Percentiles rank a stretch among this genome's conserved stretches.
phyloP scores from a whole-genome alignment of 2,797 vertebrate species.

The Denticeps clupeoides region DNA sequence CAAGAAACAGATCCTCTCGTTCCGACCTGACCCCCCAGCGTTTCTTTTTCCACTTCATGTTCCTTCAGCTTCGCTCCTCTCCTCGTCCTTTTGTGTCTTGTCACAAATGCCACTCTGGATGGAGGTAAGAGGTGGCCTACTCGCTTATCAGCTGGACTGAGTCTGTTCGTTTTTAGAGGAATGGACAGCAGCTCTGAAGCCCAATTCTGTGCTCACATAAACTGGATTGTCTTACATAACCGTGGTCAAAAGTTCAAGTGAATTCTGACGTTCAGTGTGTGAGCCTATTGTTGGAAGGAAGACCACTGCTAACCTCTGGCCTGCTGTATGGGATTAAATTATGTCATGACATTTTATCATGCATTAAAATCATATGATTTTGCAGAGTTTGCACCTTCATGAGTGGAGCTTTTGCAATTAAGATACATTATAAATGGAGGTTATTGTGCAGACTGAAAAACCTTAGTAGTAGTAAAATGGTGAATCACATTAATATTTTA shows the following conservation, averaged over 20 bases:
- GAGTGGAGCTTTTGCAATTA: too few relatives aligned
- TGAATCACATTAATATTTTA: too few relatives aligned
- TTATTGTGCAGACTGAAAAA: too few relatives aligned
- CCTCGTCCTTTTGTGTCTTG: slow-evolving; percentile 14
- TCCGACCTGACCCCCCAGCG: slow-evolving; percentile 12
- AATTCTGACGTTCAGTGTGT: slow-evolving; percentile 1
- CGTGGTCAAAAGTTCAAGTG: slow-evolving; percentile 40
- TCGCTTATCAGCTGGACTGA: neutral
- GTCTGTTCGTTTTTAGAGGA: slow-evolving; percentile 9
- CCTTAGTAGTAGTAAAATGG: too few relatives aligned
- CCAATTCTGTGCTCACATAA: slow-evolving; percentile 22
- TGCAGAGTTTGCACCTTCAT: too few relatives aligned
- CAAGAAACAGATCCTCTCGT: slow-evolving; percentile 33
- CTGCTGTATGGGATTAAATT: too few relatives aligned
- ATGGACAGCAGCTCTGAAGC: slow-evolving; percentile 13
- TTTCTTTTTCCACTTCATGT: slow-evolving; percentile 12
- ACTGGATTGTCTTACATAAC: slow-evolving; percentile 35
- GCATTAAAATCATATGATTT: too few relatives aligned
- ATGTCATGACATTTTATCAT: too few relatives aligned
- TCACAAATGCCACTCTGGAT: slow-evolving; percentile 1
- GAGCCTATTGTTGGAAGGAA: neutral
- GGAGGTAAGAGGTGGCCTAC: neutral
- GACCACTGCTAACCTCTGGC: too few relatives aligned
- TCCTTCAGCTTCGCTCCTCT: slow-evolving; percentile 2
- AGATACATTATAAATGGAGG: too few relatives aligned